Evolutionary conservation across 1,140 invertebrate genomes (phyloP).

Genomic region (Drosophila kohkoa): DNA sequence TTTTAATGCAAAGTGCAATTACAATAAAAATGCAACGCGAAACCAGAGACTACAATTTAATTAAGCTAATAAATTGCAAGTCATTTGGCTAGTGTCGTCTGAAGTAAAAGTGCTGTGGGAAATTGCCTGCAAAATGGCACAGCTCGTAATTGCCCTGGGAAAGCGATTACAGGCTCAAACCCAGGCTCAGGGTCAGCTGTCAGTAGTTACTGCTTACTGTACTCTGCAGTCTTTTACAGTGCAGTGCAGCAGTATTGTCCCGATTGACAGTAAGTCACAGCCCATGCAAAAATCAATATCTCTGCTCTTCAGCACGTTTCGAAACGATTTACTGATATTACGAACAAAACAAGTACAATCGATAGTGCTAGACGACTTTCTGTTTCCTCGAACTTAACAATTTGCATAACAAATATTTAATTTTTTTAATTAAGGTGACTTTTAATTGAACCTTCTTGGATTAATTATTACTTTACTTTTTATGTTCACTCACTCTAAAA

Average conservation of each 20-base stretch:
- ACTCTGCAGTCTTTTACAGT: not conserved
- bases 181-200: slow-evolving; percentile 5
- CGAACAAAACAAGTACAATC: not conserved
- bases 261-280: not conserved
- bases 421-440: no score
- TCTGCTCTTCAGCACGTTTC: no score
- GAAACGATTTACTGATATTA: not conserved
- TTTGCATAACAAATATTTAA: no score
- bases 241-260: not conserved
- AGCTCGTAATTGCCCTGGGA: not conserved
- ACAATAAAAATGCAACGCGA: slow-evolving; percentile 59
- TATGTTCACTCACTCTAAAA: no score
- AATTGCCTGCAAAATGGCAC: slow-evolving; percentile 40
- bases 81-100: slow-evolving; percentile 37
- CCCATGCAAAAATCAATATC: slow-evolving; percentile 10
- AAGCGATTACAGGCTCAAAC: slow-evolving; percentile 9
- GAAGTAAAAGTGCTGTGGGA: slow-evolving; percentile 12
- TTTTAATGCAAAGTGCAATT: slow-evolving; percentile 51
- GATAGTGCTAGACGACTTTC: no score
- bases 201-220: not conserved
- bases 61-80: slow-evolving; percentile 79
- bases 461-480: no score
- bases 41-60: slow-evolving; percentile 64
- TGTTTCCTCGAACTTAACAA: no score
- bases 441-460: no score